Evolutionary conservation across 2,888 invertebrate genomes (phyloP), one percentile per base, ranked within the genome.

Genomic region (Drosophila maculinotata): DNA sequence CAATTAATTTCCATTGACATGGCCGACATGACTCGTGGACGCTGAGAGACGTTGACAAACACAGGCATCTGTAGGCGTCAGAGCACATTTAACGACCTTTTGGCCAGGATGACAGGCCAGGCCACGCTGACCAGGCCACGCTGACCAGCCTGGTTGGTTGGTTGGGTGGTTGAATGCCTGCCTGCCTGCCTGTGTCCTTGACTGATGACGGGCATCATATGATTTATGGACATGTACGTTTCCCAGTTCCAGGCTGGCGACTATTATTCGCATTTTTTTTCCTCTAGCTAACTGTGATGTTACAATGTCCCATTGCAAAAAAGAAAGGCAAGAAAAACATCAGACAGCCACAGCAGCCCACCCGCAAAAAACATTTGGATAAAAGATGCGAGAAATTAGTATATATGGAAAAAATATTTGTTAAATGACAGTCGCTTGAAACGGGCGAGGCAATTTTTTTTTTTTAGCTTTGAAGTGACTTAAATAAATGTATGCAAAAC

Each of bases 161-260:
- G 33, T 31, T 38, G 45, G 10, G n/a, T 35, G 44, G 33, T 31
- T 38, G 45, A 8, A n/a, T 12, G 30, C 26, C 31, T 30, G 42
- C n/a, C 17, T 10, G 30, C 26, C 36, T 20, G 52, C 41, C 42
- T 23, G 33, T 51, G 69, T 45, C 59, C 59, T 63, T 72, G 72
- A 73, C 72, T 56, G 73, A 73, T 72, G 72, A 72, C 60, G 59
- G 56, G 35, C 57, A 49, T 53, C 30, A 10, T 64, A 72, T 73
- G 73, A 73, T 73, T 73, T 68, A 72, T 73, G 63, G 42, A 59
- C 52, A 44, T 58, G 53, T 33, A 30, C 33, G 30, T 9, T 28
- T 14, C 15, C 36, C 28, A 35, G 17, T 39, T 23, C 17, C 20
- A 20, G 20, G 44, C 52, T 42, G 26, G n/a, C 20, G 12, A 48